Percentiles rank a stretch among this genome's conserved stretches.
These are phyloP conservation scores for Trogon surrucura DNA, from an alignment of 2,113 vertebrate genomes.

Conservation along the genomic window DNA sequence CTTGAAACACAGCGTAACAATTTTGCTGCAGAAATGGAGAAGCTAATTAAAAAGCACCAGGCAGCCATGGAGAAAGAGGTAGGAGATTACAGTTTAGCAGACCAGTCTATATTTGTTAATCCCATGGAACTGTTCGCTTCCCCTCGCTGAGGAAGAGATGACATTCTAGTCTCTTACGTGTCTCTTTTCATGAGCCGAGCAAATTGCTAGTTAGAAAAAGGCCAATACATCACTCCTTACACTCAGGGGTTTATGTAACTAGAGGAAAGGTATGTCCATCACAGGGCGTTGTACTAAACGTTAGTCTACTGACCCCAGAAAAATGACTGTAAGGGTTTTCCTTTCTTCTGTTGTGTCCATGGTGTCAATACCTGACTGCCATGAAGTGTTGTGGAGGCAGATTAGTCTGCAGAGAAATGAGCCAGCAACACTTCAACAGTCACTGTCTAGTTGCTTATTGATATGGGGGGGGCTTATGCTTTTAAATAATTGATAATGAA, in stretches of 20 bases:
- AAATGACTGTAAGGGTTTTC: neutral
- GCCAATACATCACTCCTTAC: conserved; percentile 27
- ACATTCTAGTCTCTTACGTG: conserved; percentile 17
- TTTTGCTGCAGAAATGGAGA: conserved; percentile 97
- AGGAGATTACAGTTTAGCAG: conserved; percentile 12
- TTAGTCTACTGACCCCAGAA: neutral
- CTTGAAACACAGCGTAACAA: conserved; percentile 96
- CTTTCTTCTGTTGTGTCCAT: neutral
- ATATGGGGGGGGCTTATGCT: neutral
- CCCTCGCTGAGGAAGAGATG: conserved; percentile 17
- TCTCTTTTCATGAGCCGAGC: conserved; percentile 48
- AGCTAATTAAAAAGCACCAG: conserved; percentile 97
- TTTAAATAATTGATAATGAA: conserved; percentile 57
- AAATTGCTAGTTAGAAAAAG: conserved; percentile 37
- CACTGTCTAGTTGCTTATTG: neutral
- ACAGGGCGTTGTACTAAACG: neutral
- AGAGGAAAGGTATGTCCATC: conserved; percentile 24
- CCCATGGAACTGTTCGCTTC: neutral
- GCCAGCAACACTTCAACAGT: neutral
- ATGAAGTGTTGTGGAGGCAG: neutral
- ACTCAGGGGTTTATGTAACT: conserved; percentile 46
- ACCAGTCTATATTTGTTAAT: conserved; percentile 8
- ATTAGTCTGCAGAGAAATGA: neutral
- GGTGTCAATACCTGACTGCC: conserved; percentile 1
- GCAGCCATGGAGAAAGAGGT: conserved; percentile 98